Evolutionary conservation across 2,113 vertebrate genomes (phyloP).

Genomic region (Xenopus borealis): DNA sequence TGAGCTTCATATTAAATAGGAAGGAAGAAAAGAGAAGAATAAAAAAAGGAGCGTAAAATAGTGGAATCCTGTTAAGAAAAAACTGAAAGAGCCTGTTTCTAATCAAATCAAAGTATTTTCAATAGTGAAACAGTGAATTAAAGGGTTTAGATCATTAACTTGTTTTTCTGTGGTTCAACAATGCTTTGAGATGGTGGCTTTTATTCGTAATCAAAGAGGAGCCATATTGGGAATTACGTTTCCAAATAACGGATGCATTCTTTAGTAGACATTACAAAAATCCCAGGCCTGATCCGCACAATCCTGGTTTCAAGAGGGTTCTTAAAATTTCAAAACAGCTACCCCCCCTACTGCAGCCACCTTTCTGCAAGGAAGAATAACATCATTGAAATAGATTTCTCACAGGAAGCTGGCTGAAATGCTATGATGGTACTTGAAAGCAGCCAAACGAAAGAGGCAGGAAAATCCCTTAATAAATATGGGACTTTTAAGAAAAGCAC

Average conservation of each 20-base stretch:
- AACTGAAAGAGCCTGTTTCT: constrained; percentile 65
- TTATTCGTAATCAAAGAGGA: constrained; percentile 78
- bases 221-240: constrained; percentile 75
- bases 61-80: constrained; percentile 57
- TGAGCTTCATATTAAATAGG: constrained; percentile 65
- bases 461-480: constrained; percentile 71
- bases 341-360: constrained; percentile 68
- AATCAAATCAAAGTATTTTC: constrained; percentile 74
- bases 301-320: constrained; percentile 61
- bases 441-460: constrained; percentile 62
- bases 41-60: constrained; percentile 59
- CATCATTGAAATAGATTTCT: constrained; percentile 70
- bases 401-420: constrained; percentile 84
- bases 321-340: constrained; percentile 65
- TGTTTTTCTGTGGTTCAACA: constrained; percentile 79
- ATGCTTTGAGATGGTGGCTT: constrained; percentile 76
- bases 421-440: constrained; percentile 78
- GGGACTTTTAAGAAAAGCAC: constrained; percentile 45
- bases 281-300: constrained; percentile 67
- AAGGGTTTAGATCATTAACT: constrained; percentile 89
- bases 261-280: constrained; percentile 74
- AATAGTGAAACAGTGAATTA: constrained; percentile 74
- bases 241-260: constrained; percentile 74
- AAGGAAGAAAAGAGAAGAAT: constrained; percentile 59
- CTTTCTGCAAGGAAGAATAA: constrained; percentile 74